These are phyloP conservation scores for Dromaius novaehollandiae DNA, from an alignment of 2,113 vertebrate species.

Conservation along the genomic window DNA sequence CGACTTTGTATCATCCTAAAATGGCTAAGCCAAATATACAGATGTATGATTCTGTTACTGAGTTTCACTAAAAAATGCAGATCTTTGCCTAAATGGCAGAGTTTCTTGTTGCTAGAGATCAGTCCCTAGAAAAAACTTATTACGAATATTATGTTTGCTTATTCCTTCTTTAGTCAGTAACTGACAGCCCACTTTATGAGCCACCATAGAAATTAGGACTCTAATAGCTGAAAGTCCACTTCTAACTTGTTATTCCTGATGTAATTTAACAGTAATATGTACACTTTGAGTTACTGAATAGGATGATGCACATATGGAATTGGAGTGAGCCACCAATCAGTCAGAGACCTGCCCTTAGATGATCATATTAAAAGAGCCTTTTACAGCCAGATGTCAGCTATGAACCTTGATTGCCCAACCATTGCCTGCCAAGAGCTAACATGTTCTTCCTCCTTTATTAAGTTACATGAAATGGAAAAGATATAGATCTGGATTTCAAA, in stretches of 20 bases:
- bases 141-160: accelerated
- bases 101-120: neutral
- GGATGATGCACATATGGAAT: neutral
- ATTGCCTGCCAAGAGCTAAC: neutral
- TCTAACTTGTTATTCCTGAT: neutral
- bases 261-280: neutral
- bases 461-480: neutral
- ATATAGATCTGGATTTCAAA: neutral
- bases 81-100: neutral
- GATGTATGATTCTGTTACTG: neutral
- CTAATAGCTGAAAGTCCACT: neutral
- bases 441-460: neutral
- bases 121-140: neutral
- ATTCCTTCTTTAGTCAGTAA: neutral
- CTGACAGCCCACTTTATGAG: neutral
- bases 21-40: neutral
- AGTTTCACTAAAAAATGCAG: neutral
- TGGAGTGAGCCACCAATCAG: neutral
- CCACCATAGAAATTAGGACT: neutral
- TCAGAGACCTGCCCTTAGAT: neutral
- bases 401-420: neutral
- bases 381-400: neutral
- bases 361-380: neutral
- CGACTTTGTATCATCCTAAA: neutral
- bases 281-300: neutral